These are phyloP conservation scores for Mobula birostris DNA, from an alignment of 2,113 vertebrate species.

Conservation along the genomic window DNA sequence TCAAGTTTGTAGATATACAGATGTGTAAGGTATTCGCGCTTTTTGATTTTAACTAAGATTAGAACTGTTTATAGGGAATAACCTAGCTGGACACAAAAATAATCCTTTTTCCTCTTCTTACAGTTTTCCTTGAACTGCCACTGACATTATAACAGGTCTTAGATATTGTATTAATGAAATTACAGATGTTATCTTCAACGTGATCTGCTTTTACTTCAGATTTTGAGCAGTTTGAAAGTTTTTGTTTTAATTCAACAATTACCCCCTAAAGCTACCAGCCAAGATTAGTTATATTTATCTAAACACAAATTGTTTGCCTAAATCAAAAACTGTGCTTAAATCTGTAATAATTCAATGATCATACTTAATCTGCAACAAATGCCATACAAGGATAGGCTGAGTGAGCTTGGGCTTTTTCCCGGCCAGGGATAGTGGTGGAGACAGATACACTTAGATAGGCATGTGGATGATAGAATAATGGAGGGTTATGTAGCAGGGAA, in stretches of 20 bases:
- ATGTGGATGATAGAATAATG: too few species aligned
- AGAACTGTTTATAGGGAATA: background rate
- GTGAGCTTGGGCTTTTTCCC: too few species aligned
- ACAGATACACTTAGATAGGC: too few species aligned
- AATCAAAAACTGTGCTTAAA: background rate
- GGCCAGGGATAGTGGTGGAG: too few species aligned
- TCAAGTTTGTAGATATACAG: background rate
- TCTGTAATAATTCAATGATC: background rate
- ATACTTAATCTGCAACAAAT: background rate
- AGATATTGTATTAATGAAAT: background rate
- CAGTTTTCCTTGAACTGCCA: background rate
- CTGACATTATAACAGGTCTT: background rate
- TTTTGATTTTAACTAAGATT: too few species aligned
- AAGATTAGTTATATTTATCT: background rate
- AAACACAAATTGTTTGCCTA: background rate
- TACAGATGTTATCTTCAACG: background rate
- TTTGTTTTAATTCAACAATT: background rate
- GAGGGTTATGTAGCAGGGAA: too few species aligned
- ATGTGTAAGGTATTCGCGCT: background rate
- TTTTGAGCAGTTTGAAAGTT: background rate
- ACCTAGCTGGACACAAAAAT: background rate
- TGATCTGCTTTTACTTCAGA: conserved; percentile 5
- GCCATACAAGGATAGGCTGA: too few species aligned
- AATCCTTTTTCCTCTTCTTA: background rate
- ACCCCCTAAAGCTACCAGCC: background rate